Conservation (phyloP, 35 echinoderm and acorn worm genomes). For the Lytechinus variegatus region DNA sequence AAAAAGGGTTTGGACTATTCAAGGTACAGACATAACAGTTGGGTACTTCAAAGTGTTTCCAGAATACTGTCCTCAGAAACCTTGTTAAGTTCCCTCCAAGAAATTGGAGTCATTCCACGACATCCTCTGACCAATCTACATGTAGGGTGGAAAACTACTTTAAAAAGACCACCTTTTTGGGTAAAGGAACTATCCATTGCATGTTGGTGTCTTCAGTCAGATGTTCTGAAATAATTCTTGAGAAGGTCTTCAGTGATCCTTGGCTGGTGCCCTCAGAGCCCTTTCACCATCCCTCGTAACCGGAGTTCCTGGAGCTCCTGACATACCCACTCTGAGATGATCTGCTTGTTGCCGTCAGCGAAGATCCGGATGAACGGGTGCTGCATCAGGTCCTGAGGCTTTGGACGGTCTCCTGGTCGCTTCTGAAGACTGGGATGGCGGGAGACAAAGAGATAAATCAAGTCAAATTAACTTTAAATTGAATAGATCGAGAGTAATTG, state of each 20-base stretch:
- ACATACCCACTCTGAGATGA: slow-evolving; percentile 79
- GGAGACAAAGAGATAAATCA: background rate
- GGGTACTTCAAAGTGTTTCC: background rate
- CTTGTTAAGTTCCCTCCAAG: background rate
- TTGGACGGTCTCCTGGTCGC: slow-evolving; percentile 59
- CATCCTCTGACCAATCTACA: too few relatives aligned
- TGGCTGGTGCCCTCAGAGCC: background rate
- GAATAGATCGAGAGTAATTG: too few relatives aligned
- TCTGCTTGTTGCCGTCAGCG: slow-evolving; percentile 81
- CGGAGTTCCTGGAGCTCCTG: slow-evolving; percentile 70
- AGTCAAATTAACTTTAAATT: too few relatives aligned
- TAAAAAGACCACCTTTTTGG: too few relatives aligned
- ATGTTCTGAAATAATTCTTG: too few relatives aligned
- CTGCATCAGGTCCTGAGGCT: slow-evolving; percentile 56
- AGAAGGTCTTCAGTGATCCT: too few relatives aligned
- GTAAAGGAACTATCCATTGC: too few relatives aligned
- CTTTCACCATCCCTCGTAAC: slow-evolving; percentile 39
- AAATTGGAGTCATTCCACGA: too few relatives aligned
- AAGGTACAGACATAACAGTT: background rate
- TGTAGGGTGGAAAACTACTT: too few relatives aligned
- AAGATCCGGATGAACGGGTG: slow-evolving; percentile 79
- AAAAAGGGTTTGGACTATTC: too few relatives aligned
- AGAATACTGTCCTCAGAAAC: background rate
- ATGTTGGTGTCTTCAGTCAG: too few relatives aligned
- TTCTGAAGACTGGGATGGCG: slow-evolving; percentile 66